Evolutionary conservation across 1,140 invertebrate genomes (phyloP).

Genomic region (Pogonomyrmex barbatus): DNA sequence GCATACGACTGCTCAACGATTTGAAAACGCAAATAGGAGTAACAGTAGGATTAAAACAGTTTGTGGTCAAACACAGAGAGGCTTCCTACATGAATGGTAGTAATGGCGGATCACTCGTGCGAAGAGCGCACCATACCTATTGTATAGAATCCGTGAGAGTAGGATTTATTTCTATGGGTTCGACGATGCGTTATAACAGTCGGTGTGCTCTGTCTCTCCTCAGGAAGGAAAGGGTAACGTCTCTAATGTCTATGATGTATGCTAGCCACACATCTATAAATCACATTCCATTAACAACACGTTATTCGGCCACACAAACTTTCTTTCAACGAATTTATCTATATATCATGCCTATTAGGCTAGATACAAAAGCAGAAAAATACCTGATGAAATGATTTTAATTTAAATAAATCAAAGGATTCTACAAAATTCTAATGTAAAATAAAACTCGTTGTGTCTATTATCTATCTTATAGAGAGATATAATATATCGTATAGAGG

Average conservation of each 20-base stretch:
- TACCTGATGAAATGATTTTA: neutral
- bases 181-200: slow-evolving; percentile 73
- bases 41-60: slow-evolving; percentile 79
- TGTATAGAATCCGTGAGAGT: slow-evolving; percentile 69
- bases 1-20: slow-evolving; percentile 69
- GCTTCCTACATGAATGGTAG: slow-evolving; percentile 67
- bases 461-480: neutral
- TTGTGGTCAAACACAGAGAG: slow-evolving; percentile 79
- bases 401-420: neutral
- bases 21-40: slow-evolving; percentile 76
- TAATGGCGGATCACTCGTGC: slow-evolving; percentile 74
- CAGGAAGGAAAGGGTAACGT: slow-evolving; percentile 40
- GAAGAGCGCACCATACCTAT: slow-evolving; percentile 63
- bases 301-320: neutral
- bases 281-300: slow-evolving; percentile 42
- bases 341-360: neutral
- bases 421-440: neutral
- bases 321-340: neutral
- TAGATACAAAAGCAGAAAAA: neutral
- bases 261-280: slow-evolving; percentile 8
- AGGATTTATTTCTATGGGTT: slow-evolving; percentile 70
- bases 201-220: slow-evolving; percentile 13
- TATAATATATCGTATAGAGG: neutral
- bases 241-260: slow-evolving; percentile 23
- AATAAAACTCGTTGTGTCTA: neutral